Conservation (phyloP, 2,888 invertebrate species). For the Caenorhabditis sp. region DNA sequence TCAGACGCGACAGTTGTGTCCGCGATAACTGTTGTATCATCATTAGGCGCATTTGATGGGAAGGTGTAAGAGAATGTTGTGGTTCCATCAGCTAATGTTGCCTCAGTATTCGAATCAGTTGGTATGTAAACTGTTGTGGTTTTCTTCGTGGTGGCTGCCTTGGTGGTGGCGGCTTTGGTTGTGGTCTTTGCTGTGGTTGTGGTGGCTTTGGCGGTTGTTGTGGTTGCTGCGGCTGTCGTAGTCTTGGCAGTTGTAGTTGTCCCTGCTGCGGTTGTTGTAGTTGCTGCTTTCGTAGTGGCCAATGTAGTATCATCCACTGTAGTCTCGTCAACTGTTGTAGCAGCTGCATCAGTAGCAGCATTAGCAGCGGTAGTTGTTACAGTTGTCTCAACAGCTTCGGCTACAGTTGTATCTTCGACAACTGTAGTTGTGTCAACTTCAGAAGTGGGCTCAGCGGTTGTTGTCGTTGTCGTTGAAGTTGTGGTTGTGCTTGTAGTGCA, state of each 20-base stretch:
- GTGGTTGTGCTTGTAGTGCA: neutral
- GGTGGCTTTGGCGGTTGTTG: neutral
- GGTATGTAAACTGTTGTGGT: no score
- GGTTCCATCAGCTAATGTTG: neutral
- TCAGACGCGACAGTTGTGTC: slow-evolving; percentile 7
- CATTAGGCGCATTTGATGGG: slow-evolving; percentile 17
- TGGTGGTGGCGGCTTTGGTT: neutral
- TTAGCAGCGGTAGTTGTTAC: neutral
- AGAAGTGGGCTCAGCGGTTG: neutral
- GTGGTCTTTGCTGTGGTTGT: neutral
- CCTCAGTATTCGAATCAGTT: no score
- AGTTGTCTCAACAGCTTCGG: neutral
- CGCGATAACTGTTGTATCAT: slow-evolving; percentile 5
- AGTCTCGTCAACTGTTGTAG: slow-evolving; percentile 2
- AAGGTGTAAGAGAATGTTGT: slow-evolving; percentile 20
- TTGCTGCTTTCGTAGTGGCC: neutral
- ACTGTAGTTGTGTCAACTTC: neutral
- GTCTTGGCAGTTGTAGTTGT: neutral
- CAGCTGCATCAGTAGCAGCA: neutral
- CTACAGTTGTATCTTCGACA: neutral
- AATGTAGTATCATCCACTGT: neutral
- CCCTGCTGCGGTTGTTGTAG: slow-evolving; percentile 2
- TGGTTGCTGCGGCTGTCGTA: neutral
- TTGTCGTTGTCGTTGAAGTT: neutral
- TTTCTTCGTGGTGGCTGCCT: neutral